Evolutionary conservation across 2,113 vertebrate genomes (phyloP).

Genomic region (Galeopterus variegatus): DNA sequence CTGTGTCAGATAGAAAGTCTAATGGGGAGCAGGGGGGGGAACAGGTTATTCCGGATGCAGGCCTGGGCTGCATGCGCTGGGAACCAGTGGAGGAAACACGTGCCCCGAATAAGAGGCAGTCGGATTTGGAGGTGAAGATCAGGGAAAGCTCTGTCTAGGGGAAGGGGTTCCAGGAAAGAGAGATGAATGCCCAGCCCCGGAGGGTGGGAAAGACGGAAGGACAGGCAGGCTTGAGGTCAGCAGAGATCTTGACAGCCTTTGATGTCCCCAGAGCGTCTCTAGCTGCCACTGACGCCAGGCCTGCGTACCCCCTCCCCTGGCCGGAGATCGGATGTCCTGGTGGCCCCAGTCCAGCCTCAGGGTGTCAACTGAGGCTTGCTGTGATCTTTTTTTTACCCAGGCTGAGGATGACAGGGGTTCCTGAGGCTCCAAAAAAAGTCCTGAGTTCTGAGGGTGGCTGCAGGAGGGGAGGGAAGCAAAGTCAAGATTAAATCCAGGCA

Average conservation of each 20-base stretch:
- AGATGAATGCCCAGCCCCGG: not conserved
- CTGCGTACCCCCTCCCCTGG: not conserved
- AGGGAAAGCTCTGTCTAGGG: not conserved
- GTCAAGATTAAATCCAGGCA: not conserved
- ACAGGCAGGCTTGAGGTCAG: not conserved
- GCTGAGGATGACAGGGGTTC: no score
- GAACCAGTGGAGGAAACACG: not conserved
- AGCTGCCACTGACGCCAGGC: not conserved
- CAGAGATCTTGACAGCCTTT: not conserved
- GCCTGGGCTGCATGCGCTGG: not conserved
- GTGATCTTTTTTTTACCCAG: not conserved
- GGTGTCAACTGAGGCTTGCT: not conserved
- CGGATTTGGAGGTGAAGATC: not conserved
- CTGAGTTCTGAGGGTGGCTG: not conserved
- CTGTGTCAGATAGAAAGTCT: not conserved
- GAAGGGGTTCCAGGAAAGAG: not conserved
- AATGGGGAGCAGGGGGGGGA: no score
- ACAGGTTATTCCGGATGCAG: not conserved
- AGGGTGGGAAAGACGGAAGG: not conserved
- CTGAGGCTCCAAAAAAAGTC: not conserved
- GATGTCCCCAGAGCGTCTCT: not conserved
- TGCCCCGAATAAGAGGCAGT: not conserved
- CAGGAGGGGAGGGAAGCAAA: not conserved
- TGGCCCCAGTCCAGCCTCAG: not conserved
- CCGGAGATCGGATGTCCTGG: not conserved